Evolutionary conservation across 2,797 vertebrate species (phyloP), one percentile per base, ranked within the genome.

Genomic region (Siniperca scherzeri): DNA sequence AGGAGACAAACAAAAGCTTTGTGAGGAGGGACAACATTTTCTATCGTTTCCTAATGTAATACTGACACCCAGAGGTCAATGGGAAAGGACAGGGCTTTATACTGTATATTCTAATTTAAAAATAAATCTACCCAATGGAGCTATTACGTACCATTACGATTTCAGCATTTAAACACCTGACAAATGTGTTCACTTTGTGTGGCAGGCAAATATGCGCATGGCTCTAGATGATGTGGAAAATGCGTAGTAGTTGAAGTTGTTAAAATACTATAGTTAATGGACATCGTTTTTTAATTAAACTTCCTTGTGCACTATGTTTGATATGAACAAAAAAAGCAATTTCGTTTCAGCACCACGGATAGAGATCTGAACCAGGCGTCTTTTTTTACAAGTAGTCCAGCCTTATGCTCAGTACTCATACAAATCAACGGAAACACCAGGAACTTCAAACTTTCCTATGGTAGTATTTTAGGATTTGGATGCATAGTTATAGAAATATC

Each of bases 61-160:
- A 86, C 80, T 90, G 93, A 91, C 93, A 90, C 81, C 90, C 48
- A 70, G 85, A 88, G 91, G 90, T 56, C 5, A n/a, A 2, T 3
- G 0, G 3, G n/a, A 27, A 50, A 57, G 8, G 3, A 36, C 7
- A 16, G 42, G 3, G 4, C 27, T 42, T 17, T 17, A 59, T 27
- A 27, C 27, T 27, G 27, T 27, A 16, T 61, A 40, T 10, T 52
- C 2, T 3, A 8, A 25, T 21, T 42, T 22, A 17, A 40, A 25
- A 70, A 40, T 0, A 1, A 1, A 25, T 17, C 16, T 13, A 13
- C 5, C 7, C 3, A 53, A 25, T 53, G 1, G 2, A 17, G 11
- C 30, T 16, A 2, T 8, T 46, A 40, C 40, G 36, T 40, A 25
- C 8, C 3, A 61, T 61, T 9, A 42, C 8, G 16, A 42, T 27